Conservation (phyloP, 2,797 vertebrate genomes). For the Passerculus sandwichensis region DNA sequence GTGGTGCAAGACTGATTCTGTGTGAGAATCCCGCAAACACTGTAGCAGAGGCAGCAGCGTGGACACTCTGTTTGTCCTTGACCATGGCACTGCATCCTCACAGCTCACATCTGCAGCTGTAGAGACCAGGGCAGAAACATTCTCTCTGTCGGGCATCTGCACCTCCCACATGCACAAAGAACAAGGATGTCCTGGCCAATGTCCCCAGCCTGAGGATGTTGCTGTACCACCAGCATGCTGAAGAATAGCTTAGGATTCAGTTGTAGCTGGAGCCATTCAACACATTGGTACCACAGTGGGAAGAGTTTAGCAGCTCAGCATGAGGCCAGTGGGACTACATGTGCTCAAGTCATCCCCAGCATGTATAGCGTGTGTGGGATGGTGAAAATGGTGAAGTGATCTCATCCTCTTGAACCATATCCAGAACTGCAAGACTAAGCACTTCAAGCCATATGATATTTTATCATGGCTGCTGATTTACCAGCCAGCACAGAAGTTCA, state of each 20-base stretch:
- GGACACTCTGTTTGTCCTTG: neutral
- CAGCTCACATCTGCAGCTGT: neutral
- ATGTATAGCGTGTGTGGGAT: neutral
- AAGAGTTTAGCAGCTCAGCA: neutral
- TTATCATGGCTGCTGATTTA: neutral
- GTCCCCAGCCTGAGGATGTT: neutral
- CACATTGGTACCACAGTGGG: neutral
- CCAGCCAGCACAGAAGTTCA: neutral
- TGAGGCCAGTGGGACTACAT: neutral
- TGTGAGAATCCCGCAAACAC: neutral
- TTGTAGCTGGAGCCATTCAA: neutral
- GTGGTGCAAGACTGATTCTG: neutral
- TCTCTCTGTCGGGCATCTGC: neutral
- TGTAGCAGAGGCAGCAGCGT: rapidly evolving
- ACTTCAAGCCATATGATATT: neutral
- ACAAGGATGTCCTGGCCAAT: neutral
- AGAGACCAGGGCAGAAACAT: neutral
- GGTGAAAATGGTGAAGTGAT: neutral
- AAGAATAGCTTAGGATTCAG: neutral
- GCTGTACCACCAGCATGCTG: neutral
- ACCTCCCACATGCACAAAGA: neutral
- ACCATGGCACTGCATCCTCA: rapidly evolving
- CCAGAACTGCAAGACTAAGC: neutral
- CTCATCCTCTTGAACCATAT: neutral
- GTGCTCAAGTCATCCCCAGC: neutral